Conservation (phyloP, 2,113 vertebrate genomes). For the Sapayoa aenigma region DNA sequence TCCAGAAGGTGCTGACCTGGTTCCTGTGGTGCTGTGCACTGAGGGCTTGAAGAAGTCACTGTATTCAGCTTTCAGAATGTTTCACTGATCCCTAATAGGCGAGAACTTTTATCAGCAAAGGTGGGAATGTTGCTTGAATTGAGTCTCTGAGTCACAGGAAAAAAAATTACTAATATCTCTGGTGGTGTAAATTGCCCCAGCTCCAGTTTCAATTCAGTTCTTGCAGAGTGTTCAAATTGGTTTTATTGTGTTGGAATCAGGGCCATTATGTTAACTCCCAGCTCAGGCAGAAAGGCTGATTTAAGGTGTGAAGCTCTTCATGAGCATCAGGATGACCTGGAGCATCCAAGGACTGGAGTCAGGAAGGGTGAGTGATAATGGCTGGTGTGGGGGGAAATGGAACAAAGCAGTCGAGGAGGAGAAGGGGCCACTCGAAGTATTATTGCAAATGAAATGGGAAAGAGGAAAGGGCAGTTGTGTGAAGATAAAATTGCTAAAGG, state of each 20-base stretch:
- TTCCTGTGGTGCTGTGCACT: neutral
- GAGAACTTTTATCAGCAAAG: neutral
- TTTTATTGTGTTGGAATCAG: neutral
- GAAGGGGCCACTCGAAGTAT: neutral
- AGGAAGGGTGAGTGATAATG: neutral
- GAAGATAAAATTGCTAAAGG: neutral
- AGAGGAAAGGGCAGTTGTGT: neutral
- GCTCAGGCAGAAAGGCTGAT: neutral
- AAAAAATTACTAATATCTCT: neutral
- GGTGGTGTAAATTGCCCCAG: neutral
- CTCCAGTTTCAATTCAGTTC: neutral
- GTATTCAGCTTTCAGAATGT: neutral
- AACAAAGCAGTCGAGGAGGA: neutral
- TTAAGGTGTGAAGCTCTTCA: neutral
- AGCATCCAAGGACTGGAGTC: fast-evolving
- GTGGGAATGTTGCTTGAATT: neutral
- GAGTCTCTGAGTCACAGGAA: neutral
- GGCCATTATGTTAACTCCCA: neutral
- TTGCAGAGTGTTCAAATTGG: neutral
- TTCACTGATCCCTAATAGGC: neutral
- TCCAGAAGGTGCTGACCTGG: neutral
- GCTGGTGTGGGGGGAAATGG: neutral
- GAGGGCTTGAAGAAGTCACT: neutral
- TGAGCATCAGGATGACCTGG: neutral
- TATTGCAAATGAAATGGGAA: neutral